phyloP scores from a whole-genome alignment of 2,888 invertebrate species.

The Drosophila limbata region DNA sequence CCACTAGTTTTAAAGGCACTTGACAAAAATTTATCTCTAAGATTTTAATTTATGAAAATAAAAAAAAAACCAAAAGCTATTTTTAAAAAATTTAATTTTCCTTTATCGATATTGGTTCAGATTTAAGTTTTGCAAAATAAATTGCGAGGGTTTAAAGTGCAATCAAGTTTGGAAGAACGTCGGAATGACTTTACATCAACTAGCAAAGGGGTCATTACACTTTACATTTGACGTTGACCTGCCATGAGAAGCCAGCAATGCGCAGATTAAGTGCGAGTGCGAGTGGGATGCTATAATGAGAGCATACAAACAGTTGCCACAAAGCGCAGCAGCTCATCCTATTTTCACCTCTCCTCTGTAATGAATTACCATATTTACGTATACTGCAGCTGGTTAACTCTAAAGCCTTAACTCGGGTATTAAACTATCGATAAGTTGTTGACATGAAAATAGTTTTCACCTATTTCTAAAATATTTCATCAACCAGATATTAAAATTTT shows the following conservation, averaged over 20 bases:
- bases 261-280: constrained; percentile 14
- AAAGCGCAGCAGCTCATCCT: neutral
- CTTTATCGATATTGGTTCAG: neutral
- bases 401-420: neutral
- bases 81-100: too few species aligned
- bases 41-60: too few species aligned
- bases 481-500: too few species aligned
- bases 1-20: too few species aligned
- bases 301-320: neutral
- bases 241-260: constrained; percentile 17
- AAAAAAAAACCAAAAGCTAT: too few species aligned
- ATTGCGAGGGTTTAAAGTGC: neutral
- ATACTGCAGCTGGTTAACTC: neutral
- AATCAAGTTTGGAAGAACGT: neutral
- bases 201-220: constrained; percentile 41
- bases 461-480: neutral
- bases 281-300: neutral
- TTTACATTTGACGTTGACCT: constrained; percentile 34
- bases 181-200: neutral
- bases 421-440: neutral
- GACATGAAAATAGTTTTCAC: neutral
- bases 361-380: too few species aligned
- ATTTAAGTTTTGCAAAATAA: neutral
- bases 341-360: neutral
- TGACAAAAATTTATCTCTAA: too few species aligned